These are phyloP conservation scores for Plebejus anna DNA, from an alignment of 2,888 invertebrate genomes.

Conservation along the genomic window DNA sequence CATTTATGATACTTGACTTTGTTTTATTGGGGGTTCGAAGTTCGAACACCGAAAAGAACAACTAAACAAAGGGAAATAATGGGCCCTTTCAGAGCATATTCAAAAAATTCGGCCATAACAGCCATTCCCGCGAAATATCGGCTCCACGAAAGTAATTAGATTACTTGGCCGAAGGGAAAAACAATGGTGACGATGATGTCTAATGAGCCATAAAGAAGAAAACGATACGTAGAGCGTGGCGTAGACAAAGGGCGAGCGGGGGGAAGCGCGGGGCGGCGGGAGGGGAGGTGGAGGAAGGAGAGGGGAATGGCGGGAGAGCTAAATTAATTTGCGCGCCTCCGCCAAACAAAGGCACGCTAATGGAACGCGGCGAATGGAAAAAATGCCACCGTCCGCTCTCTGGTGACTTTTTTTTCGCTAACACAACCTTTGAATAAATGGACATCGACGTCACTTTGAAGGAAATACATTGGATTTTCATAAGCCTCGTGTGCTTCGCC, in stretches of 20 bases:
- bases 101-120: background rate
- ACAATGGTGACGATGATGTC: slow-evolving; percentile 78
- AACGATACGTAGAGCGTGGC: slow-evolving; percentile 79
- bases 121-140: slow-evolving; percentile 31
- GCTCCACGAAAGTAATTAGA: slow-evolving; percentile 74
- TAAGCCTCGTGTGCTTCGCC: background rate
- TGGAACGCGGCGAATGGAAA: slow-evolving; percentile 81
- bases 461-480: background rate
- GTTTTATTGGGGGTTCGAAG: background rate
- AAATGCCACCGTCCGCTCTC: slow-evolving; percentile 80
- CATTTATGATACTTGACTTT: background rate
- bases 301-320: slow-evolving; percentile 79
- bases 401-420: slow-evolving; percentile 70
- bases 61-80: background rate
- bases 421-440: slow-evolving; percentile 78
- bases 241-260: slow-evolving; percentile 77
- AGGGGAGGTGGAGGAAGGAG: slow-evolving; percentile 63
- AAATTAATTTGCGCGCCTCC: slow-evolving; percentile 81
- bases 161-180: slow-evolving; percentile 68
- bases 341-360: slow-evolving; percentile 81
- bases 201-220: slow-evolving; percentile 81
- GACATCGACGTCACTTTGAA: slow-evolving; percentile 61
- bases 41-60: background rate
- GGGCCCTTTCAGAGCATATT: background rate
- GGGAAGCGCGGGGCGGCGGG: slow-evolving; percentile 50